phyloP scores from a whole-genome alignment of 2,888 invertebrate genomes.

The Mythimna lalbum region DNA sequence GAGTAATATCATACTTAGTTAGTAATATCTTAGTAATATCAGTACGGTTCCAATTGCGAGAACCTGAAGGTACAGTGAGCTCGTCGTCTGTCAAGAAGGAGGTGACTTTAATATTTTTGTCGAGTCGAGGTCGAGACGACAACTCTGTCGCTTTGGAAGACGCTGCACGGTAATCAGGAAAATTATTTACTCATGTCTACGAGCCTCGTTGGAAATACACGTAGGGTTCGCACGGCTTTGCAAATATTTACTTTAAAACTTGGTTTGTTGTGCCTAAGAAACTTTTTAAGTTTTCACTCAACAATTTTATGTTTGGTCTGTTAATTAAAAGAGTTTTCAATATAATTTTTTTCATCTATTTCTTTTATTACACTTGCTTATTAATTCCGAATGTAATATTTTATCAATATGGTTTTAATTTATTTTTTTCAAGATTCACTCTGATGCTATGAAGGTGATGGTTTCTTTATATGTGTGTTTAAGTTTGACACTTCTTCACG shows the following conservation, averaged over 20 bases:
- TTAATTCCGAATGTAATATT: too few species aligned
- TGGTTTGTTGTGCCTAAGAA: background rate
- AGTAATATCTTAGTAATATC: too few species aligned
- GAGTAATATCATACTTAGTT: slow-evolving; percentile 77
- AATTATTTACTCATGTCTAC: slow-evolving; percentile 90
- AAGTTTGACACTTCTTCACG: too few species aligned
- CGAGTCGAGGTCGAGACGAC: slow-evolving; percentile 73
- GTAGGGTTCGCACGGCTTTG: slow-evolving; percentile 72
- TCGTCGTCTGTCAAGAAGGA: slow-evolving; percentile 44
- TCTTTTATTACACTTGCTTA: background rate
- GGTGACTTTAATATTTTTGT: slow-evolving; percentile 86
- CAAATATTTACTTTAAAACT: slow-evolving; percentile 5
- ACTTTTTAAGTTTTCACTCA: background rate
- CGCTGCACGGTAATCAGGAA: slow-evolving; percentile 88
- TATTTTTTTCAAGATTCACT: too few species aligned
- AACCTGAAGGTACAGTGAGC: slow-evolving; percentile 65
- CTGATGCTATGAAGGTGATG: too few species aligned
- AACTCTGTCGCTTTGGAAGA: slow-evolving; percentile 74
- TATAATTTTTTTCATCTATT: background rate
- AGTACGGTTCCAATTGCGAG: slow-evolving; percentile 71
- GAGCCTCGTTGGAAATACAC: slow-evolving; percentile 75
- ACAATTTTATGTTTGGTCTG: background rate
- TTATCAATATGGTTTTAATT: too few species aligned
- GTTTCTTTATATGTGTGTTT: too few species aligned
- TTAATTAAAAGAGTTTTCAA: too few species aligned